Evolutionary conservation across 2,888 invertebrate species (phyloP).

Genomic region (Agrochola lota): DNA sequence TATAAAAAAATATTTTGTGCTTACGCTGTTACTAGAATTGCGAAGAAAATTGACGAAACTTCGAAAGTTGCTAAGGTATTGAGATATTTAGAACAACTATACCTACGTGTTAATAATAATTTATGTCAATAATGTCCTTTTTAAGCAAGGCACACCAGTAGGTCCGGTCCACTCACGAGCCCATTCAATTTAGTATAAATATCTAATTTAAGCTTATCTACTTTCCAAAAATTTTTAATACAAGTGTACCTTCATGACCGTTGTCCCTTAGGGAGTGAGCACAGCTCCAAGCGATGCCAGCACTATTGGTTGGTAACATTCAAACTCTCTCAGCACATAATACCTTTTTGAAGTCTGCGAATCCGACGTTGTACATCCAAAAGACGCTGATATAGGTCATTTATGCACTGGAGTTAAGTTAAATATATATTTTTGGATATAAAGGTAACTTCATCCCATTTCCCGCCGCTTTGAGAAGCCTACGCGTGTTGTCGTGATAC

Average conservation of each 20-base stretch:
- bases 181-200: conserved; percentile 44
- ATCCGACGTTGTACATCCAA: conserved; percentile 28
- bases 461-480: conserved; percentile 56
- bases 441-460: conserved; percentile 38
- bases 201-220: conserved; percentile 58
- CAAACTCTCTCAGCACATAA: background rate
- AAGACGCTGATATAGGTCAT: background rate
- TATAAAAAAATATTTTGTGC: conserved; percentile 62
- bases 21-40: conserved; percentile 45
- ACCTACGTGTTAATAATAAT: conserved; percentile 29
- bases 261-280: conserved; percentile 63
- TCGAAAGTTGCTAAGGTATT: conserved; percentile 35
- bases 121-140: conserved; percentile 46
- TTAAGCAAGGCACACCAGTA: conserved; percentile 61
- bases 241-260: conserved; percentile 51
- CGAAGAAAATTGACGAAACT: conserved; percentile 42
- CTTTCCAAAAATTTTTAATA: conserved; percentile 26
- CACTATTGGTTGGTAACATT: conserved; percentile 44
- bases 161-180: conserved; percentile 50
- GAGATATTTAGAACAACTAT: conserved; percentile 50
- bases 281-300: conserved; percentile 58
- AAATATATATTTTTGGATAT: conserved; percentile 15
- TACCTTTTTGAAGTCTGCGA: conserved; percentile 9
- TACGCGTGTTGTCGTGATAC: conserved; percentile 38
- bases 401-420: background rate